Evolutionary conservation across 2,888 invertebrate genomes (phyloP), one percentile per base, ranked within the genome.

Genomic region (Eristalis intricaria): DNA sequence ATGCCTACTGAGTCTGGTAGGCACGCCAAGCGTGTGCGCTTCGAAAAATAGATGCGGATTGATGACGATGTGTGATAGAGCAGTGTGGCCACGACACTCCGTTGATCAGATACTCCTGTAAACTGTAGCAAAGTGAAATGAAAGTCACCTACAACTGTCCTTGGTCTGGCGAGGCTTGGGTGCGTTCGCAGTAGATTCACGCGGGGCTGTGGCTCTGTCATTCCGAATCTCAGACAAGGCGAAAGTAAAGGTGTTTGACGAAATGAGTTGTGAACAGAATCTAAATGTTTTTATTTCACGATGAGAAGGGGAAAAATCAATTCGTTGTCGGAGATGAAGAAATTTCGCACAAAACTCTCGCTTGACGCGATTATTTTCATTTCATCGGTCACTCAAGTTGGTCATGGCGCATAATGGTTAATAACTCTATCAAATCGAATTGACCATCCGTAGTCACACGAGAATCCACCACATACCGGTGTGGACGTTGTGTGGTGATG

Each of bases 81-180:
- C 75, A 70, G 82, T 86, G 82, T 71, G 78, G 70, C 82, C 84
- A 76, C 79, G 87, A 87, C 87, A 87, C 75, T 68, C 79, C 73
- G 71, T 80, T 79, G 40, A 75, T 86, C 86, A 83, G 83, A 83
- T 75, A 74, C 60, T 38, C 66, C 29, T 26, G 29, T 61, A 15
- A 32, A 13, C 43, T 2, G 5, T 26, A 15, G 66, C n/a, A 58
- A 50, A 75, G 82, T 79, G 78, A 82, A 82, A 86, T 71, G 82
- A 56, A 78, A 68, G 75, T 78, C n/a, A 15, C 43, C 43, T 19
- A 50, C 50, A n/a, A 8, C 19, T 19, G 50, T 50, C 50, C 19
- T n/a, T 50, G 50, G 19, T 50, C 11, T 4, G 38, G 13, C 38
- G 38, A 13, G 2, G 13, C 8, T 38, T 38, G 38, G 38, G 38